phyloP scores from a whole-genome alignment of 2,888 invertebrate genomes.

The Sphecodes monilicornis region DNA sequence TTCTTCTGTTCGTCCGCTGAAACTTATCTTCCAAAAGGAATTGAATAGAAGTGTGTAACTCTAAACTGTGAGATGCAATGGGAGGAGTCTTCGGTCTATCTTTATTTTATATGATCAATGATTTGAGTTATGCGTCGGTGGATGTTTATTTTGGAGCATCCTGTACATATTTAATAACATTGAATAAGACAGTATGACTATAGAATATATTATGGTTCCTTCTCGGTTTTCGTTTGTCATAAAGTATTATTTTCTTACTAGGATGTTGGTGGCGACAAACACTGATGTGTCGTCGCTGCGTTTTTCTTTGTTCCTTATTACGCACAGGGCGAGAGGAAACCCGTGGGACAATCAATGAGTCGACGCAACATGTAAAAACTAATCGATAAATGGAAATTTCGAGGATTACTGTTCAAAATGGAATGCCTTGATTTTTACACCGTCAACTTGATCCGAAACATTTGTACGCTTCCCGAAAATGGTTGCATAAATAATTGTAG shows the following conservation, averaged over 20 bases:
- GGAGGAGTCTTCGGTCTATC: not conserved
- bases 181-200: constrained; percentile 30
- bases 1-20: not conserved
- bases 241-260: constrained; percentile 65
- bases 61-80: not conserved
- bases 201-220: constrained; percentile 50
- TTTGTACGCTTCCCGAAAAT: too few species aligned
- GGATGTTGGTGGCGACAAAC: not conserved
- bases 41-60: not conserved
- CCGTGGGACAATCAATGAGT: not conserved
- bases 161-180: constrained; percentile 23
- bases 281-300: not conserved
- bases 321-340: not conserved
- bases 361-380: not conserved
- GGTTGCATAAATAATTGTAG: too few species aligned
- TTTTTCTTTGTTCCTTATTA: not conserved
- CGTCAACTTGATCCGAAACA: too few species aligned
- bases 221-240: constrained; percentile 50
- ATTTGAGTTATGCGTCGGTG: not conserved
- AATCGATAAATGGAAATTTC: not conserved
- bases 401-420: not conserved
- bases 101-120: not conserved
- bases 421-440: too few species aligned
- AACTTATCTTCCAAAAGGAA: not conserved
- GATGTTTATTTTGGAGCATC: not conserved